Evolutionary conservation across 2,113 vertebrate species (phyloP).

Genomic region (Chunga burmeisteri): DNA sequence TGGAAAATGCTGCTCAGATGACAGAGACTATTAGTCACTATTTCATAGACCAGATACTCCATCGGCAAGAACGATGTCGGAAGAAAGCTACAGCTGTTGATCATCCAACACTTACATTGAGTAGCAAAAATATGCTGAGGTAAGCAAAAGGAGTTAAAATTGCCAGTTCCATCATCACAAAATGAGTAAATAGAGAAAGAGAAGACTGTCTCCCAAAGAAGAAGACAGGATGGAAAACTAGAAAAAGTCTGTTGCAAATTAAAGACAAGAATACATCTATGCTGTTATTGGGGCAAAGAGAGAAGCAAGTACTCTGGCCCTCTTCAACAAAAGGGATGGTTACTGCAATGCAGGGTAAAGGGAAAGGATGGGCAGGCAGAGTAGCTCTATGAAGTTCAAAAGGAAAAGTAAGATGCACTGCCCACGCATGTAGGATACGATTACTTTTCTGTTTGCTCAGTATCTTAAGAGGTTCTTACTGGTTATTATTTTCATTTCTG

Average conservation of each 20-base stretch:
- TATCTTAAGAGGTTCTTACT: not conserved
- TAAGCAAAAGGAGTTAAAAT: not conserved
- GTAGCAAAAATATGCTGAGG: not conserved
- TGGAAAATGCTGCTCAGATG: not conserved
- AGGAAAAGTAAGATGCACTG: not conserved
- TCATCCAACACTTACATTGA: not conserved
- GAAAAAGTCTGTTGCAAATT: not conserved
- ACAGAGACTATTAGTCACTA: not conserved
- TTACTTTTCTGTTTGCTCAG: not conserved
- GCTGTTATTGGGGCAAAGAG: not conserved
- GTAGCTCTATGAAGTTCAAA: not conserved
- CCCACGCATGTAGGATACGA: rapidly evolving
- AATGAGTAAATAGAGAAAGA: not conserved
- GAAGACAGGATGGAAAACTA: not conserved
- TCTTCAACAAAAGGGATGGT: not conserved
- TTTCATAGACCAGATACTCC: not conserved
- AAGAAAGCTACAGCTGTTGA: not conserved
- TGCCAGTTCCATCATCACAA: not conserved
- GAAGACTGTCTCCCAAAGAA: not conserved
- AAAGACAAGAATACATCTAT: not conserved
- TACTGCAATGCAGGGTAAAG: not conserved
- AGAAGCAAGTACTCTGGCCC: not conserved
- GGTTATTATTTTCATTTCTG: not conserved
- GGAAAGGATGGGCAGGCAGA: not conserved
- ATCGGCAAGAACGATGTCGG: not conserved